A percentile compares a stretch with the other conserved stretches of the same genome.
Evolutionary conservation across 2,113 vertebrate genomes (phyloP).

Genomic region (Steatornis caripensis): DNA sequence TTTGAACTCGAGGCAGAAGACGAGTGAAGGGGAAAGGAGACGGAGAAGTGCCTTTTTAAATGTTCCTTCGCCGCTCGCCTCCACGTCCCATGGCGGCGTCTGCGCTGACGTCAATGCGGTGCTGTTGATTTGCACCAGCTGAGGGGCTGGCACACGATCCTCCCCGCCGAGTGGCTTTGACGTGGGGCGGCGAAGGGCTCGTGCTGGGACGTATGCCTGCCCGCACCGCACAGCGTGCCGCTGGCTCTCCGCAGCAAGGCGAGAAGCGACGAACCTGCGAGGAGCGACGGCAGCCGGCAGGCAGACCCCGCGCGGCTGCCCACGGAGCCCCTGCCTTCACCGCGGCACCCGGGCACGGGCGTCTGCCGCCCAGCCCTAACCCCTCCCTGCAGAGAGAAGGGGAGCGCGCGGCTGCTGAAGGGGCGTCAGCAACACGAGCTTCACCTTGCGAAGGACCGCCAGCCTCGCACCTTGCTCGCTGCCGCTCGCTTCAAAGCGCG

Average conservation of each 20-base stretch:
- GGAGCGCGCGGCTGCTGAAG: not conserved
- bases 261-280: not conserved
- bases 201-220: not conserved
- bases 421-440: not conserved
- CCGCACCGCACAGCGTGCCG: not conserved
- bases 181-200: not conserved
- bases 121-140: not conserved
- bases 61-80: not conserved
- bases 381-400: not conserved
- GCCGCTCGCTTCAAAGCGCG: not conserved
- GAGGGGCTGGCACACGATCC: not conserved
- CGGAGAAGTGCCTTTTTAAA: not conserved
- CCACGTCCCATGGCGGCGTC: not conserved
- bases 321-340: not conserved
- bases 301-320: not conserved
- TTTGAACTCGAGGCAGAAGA: not conserved
- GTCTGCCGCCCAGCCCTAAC: not conserved
- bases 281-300: not conserved
- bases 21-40: not conserved
- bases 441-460: not conserved
- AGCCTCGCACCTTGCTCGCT: not conserved
- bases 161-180: not conserved
- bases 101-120: not conserved
- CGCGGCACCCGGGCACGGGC: accelerated
- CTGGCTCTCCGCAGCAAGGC: not conserved